These are phyloP conservation scores for Batillaria attramentaria DNA, from an alignment of 1,140 invertebrate species.

Conservation along the genomic window DNA sequence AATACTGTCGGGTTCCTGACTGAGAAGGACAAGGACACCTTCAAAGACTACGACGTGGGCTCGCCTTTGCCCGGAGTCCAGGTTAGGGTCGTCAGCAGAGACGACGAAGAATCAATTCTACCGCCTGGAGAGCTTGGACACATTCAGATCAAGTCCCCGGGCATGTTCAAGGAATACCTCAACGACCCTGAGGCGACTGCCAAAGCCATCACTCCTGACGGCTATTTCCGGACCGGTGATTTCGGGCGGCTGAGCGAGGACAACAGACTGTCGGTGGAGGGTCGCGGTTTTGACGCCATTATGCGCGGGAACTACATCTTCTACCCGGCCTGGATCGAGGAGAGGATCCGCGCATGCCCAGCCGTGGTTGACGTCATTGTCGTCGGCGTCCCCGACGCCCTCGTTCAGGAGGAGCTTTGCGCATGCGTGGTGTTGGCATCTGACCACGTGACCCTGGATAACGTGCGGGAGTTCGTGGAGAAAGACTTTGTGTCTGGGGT, in stretches of 20 bases:
- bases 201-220: constrained; percentile 26
- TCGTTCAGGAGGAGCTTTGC: constrained; percentile 16
- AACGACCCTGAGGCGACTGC: constrained; percentile 5
- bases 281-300: constrained; percentile 1
- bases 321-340: constrained; percentile 24
- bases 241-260: neutral
- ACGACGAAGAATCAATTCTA: neutral
- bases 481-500: constrained; percentile 6
- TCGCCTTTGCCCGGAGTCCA: neutral
- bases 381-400: constrained; percentile 8
- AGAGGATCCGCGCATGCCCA: neutral
- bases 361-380: constrained; percentile 9
- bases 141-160: neutral
- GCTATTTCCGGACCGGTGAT: constrained; percentile 19
- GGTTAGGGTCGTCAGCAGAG: neutral
- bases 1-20: neutral
- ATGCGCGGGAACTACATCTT: constrained; percentile 9
- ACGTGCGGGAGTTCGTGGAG: constrained; percentile 11
- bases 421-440: constrained; percentile 1
- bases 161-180: neutral
- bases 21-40: neutral
- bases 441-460: neutral
- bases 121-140: neutral
- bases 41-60: neutral
- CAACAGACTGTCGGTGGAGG: constrained; percentile 7